Conservation (phyloP, 2,888 invertebrate genomes). For the Lamellibrachia satsuma region DNA sequence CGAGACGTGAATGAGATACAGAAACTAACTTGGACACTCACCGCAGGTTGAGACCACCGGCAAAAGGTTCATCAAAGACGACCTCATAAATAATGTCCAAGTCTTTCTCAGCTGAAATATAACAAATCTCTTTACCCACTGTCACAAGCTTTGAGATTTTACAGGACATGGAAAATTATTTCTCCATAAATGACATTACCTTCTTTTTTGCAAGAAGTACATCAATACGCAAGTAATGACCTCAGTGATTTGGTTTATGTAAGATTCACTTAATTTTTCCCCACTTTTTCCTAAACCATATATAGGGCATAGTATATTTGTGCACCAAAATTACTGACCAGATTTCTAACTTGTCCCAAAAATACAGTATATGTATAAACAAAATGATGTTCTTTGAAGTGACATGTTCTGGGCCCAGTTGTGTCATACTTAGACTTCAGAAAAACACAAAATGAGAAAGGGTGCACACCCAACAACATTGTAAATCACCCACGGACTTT, state of each 20-base stretch:
- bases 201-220: background rate
- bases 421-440: background rate
- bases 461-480: no score
- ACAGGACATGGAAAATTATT: background rate
- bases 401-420: no score
- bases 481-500: no score
- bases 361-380: no score
- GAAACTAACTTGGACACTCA: conserved; percentile 53
- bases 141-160: background rate
- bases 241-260: background rate
- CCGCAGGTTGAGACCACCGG: conserved; percentile 73
- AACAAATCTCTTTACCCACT: background rate
- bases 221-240: background rate
- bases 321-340: background rate
- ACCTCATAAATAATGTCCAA: conserved; percentile 78
- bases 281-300: background rate
- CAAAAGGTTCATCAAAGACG: conserved; percentile 81
- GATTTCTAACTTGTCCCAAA: background rate
- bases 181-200: background rate
- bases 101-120: conserved; percentile 57
- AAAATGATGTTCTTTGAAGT: no score
- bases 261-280: background rate
- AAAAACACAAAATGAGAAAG: no score
- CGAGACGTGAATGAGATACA: background rate
- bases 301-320: background rate